A percentile compares a stretch with the other conserved stretches of the same genome.
phyloP scores from a whole-genome alignment of 2,797 vertebrate species.

The Chanos chanos region DNA sequence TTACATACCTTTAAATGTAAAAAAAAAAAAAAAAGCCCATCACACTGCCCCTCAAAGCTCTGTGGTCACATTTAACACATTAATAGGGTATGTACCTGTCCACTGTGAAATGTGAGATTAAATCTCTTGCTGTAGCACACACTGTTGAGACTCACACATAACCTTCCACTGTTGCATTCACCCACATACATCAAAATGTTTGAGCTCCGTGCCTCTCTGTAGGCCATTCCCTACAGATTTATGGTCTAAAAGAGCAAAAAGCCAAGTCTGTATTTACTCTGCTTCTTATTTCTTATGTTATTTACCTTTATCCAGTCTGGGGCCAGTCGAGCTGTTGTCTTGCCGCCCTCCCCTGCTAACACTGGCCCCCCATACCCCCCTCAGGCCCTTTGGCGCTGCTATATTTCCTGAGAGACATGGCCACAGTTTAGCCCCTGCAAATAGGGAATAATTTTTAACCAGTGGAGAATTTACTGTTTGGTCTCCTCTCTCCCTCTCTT shows the following conservation, averaged over 20 bases:
- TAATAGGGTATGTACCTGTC: no score
- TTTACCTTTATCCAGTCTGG: slow-evolving; percentile 31
- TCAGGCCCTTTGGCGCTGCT: slow-evolving; percentile 27
- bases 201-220: no score
- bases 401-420: slow-evolving; percentile 48
- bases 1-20: neutral
- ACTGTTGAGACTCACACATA: neutral
- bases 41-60: no score
- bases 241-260: no score
- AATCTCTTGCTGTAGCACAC: no score
- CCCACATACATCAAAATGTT: no score
- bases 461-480: slow-evolving; percentile 49
- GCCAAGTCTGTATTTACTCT: slow-evolving; percentile 7
- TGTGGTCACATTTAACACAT: no score
- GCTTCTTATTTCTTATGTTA: slow-evolving; percentile 22
- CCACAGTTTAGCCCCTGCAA: slow-evolving; percentile 50
- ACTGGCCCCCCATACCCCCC: slow-evolving; percentile 21
- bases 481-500: no score
- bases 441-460: slow-evolving; percentile 51
- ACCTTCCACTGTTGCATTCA: neutral
- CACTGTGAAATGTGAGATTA: no score
- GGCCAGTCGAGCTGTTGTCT: slow-evolving; percentile 47
- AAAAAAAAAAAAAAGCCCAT: no score
- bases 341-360: slow-evolving; percentile 1
- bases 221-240: no score